Percentiles rank a stretch among this genome's conserved stretches.
Evolutionary conservation across 2,888 invertebrate species (phyloP).

Genomic region (Caenorhabditis sp.): DNA sequence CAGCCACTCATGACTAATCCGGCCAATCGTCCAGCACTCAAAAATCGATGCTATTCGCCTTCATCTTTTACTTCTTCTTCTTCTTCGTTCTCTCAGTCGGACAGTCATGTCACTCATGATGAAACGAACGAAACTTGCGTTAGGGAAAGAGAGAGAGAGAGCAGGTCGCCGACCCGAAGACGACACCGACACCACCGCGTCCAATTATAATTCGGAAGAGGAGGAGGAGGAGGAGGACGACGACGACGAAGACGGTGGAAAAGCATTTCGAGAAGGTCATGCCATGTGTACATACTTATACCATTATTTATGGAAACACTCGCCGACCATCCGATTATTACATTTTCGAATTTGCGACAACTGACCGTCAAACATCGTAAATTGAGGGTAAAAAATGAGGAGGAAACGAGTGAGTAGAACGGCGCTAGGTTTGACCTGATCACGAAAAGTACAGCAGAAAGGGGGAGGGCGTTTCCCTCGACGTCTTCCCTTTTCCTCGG

Average conservation of each 20-base stretch:
- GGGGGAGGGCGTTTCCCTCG: constrained; percentile 36
- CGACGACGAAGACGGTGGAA: constrained; percentile 33
- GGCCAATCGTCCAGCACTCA: not conserved
- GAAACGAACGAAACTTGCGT: constrained; percentile 3
- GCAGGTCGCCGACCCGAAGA: not conserved
- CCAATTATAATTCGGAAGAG: not conserved
- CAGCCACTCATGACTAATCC: constrained; percentile 36
- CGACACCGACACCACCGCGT: not conserved
- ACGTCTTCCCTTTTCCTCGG: too few species aligned
- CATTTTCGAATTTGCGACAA: constrained; percentile 42
- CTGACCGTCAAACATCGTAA: constrained; percentile 48
- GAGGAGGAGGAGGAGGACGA: constrained; percentile 10
- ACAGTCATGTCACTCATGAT: constrained; percentile 1
- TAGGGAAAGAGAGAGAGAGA: too few species aligned
- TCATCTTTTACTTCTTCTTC: too few species aligned
- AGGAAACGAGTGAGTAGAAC: too few species aligned
- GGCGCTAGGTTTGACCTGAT: too few species aligned
- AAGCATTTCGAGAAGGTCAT: constrained; percentile 49
- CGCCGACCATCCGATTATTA: constrained; percentile 34
- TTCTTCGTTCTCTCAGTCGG: not conserved
- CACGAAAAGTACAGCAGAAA: not conserved
- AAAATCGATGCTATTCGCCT: constrained; percentile 11
- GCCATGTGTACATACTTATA: constrained; percentile 54
- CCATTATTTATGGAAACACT: constrained; percentile 43
- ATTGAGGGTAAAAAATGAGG: constrained; percentile 26